These are phyloP conservation scores for Carcharodon carcharias DNA, from an alignment of 2,797 vertebrate species.

Conservation along the genomic window DNA sequence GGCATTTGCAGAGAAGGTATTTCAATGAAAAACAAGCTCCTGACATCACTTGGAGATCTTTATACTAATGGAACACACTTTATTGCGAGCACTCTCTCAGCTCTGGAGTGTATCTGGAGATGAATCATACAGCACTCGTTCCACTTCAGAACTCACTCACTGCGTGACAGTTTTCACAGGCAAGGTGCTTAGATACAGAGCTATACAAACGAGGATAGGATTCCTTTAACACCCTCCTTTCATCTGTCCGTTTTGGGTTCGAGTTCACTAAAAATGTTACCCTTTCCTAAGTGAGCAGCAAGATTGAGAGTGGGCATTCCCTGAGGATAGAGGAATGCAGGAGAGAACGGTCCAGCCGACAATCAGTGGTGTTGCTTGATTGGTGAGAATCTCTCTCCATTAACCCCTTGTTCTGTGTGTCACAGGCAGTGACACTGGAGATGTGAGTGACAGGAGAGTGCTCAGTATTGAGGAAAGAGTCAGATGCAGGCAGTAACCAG, in stretches of 20 bases:
- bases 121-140: background rate
- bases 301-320: background rate
- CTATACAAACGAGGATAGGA: background rate
- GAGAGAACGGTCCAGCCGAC: too few species aligned
- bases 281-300: background rate
- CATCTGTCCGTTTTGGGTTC: too few species aligned
- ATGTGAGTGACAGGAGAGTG: background rate
- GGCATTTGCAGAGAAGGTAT: background rate
- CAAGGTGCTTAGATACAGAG: background rate
- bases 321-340: background rate
- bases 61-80: background rate
- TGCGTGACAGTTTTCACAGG: background rate
- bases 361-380: too few species aligned
- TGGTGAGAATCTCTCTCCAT: too few species aligned
- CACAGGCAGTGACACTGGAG: too few species aligned
- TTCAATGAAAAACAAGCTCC: background rate
- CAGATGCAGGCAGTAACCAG: fast-evolving
- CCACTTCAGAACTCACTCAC: background rate
- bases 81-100: background rate
- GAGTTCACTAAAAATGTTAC: background rate
- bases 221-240: background rate
- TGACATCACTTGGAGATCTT: background rate
- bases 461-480: too few species aligned
- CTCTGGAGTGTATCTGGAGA: background rate
- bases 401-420: too few species aligned